A percentile compares a stretch with the other conserved stretches of the same genome.
phyloP scores from a whole-genome alignment of 2,797 vertebrate species.

The Dendrocincla tyrannina region DNA sequence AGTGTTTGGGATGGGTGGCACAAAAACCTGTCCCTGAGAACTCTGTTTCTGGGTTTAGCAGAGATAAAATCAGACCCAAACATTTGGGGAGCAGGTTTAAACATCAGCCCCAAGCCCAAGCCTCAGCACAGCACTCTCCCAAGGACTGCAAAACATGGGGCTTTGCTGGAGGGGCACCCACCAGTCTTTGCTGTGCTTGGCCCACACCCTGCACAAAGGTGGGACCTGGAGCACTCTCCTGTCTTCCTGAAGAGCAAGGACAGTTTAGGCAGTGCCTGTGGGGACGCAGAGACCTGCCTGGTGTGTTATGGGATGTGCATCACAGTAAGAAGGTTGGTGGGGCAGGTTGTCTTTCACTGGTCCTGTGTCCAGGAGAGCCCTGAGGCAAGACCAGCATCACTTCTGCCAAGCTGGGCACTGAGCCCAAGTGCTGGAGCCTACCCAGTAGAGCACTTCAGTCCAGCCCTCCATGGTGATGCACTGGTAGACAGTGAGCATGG shows the following conservation, averaged over 20 bases:
- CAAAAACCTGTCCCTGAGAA: neutral
- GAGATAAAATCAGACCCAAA: neutral
- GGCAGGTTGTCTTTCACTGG: neutral
- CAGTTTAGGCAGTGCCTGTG: neutral
- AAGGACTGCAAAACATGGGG: neutral
- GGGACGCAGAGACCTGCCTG: neutral
- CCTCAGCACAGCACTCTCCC: neutral
- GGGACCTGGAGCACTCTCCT: neutral
- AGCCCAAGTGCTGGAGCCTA: constrained; percentile 34
- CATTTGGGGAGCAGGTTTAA: neutral
- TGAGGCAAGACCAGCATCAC: neutral
- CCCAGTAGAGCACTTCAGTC: constrained; percentile 98
- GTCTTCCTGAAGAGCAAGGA: neutral
- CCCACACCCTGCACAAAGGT: neutral
- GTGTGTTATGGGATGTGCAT: neutral
- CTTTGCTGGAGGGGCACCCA: neutral
- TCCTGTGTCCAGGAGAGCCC: neutral
- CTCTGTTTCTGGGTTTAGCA: neutral
- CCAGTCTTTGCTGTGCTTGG: neutral
- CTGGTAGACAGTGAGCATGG: constrained; percentile 97
- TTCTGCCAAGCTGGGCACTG: neutral
- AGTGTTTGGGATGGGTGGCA: neutral
- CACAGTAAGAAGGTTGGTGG: neutral
- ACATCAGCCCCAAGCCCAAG: neutral
- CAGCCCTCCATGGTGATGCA: constrained; percentile 98